phyloP scores from a whole-genome alignment of 37 sponge, comb jelly and placozoan species.

The Eunapius fragilis region DNA sequence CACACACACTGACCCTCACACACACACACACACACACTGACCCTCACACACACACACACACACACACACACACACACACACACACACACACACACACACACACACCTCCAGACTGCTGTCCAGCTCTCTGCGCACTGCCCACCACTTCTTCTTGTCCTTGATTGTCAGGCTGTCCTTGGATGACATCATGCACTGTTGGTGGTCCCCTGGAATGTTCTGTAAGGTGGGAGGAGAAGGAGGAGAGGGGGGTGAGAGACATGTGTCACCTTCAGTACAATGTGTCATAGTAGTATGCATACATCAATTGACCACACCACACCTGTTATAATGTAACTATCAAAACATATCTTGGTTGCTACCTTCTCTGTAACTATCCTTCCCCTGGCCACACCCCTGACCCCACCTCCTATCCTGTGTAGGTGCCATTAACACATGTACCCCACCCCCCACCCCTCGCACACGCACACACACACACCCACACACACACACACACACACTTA shows the following conservation, averaged over 20 bases:
- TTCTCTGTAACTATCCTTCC: no score
- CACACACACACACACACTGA: no score
- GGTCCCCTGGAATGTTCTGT: not conserved
- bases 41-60: no score
- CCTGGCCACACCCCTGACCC: no score
- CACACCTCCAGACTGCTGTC: slow-evolving; percentile 23
- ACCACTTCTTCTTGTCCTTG: slow-evolving; percentile 44
- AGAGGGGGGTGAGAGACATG: slow-evolving; percentile 1
- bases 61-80: no score
- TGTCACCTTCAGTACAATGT: no score
- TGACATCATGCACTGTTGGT: not conserved
- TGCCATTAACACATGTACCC: no score
- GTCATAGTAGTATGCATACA: not conserved
- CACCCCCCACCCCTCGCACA: slow-evolving; percentile 27
- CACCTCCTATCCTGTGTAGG: no score
- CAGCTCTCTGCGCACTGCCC: slow-evolving; percentile 32
- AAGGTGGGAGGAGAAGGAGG: not conserved
- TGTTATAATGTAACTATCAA: no score
- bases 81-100: not conserved
- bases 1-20: no score
- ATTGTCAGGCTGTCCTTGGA: slow-evolving; percentile 9
- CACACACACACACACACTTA: not conserved
- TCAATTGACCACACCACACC: no score
- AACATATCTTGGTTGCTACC: no score
- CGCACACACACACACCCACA: slow-evolving; percentile 24